Conservation (phyloP, 2,888 invertebrate species). For the Nycteola revayana region DNA sequence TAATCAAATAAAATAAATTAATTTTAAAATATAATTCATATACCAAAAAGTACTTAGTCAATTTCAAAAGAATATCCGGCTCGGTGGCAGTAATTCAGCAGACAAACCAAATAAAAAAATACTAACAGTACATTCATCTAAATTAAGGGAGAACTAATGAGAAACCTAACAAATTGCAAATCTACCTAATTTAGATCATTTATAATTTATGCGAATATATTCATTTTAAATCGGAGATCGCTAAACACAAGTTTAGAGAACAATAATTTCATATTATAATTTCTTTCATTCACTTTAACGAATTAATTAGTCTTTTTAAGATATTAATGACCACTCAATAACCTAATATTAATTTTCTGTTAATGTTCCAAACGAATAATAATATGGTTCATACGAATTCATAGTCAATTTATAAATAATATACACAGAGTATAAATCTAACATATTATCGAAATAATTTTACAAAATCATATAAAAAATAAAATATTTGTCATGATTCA, state of each 20-base stretch:
- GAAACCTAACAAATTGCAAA: slow-evolving; percentile 16
- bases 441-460: slow-evolving; percentile 32
- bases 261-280: slow-evolving; percentile 34
- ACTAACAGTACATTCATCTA: too few relatives aligned
- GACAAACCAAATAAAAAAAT: too few relatives aligned
- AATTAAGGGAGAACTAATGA: neutral
- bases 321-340: slow-evolving; percentile 16
- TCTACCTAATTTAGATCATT: slow-evolving; percentile 26
- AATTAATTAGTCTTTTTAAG: slow-evolving; percentile 17
- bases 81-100: too few relatives aligned
- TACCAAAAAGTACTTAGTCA: too few relatives aligned
- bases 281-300: slow-evolving; percentile 24
- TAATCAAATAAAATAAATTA: too few relatives aligned
- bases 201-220: slow-evolving; percentile 12
- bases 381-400: slow-evolving; percentile 13
- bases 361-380: slow-evolving; percentile 11
- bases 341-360: slow-evolving; percentile 1
- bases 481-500: slow-evolving; percentile 77
- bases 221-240: slow-evolving; percentile 22
- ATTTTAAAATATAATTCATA: too few relatives aligned
- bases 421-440: slow-evolving; percentile 51
- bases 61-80: too few relatives aligned
- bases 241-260: slow-evolving; percentile 14
- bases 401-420: slow-evolving; percentile 39
- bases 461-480: slow-evolving; percentile 45